Base-by-base conservation (phyloP, 2,797 vertebrate species). In the Manis pentadactyla region DNA sequence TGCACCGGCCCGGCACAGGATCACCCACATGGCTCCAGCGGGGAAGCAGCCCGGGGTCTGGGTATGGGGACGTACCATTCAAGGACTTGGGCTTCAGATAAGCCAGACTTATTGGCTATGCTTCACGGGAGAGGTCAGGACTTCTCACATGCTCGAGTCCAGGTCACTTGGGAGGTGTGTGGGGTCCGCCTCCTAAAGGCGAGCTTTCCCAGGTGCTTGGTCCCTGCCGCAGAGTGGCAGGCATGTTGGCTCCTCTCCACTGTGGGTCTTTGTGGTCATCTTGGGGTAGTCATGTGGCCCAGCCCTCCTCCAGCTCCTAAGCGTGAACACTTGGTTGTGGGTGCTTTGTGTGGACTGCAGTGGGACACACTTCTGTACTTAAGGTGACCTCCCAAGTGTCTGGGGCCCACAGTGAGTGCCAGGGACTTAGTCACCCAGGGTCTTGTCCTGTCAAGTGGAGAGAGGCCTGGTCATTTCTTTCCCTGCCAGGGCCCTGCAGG, bases 201-300 rank as follows among this genome's bases (percentile, higher is more conserved):
- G 46, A 46, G 46, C 46, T 11, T 46, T 9, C 46, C 46, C 10
- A 46, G 46, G 46, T 46, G 46, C 46, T 8, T 19, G 37, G 37
- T 39, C 37, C 37, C 37, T 39, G 37, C 37, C 4, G 37, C 37
- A 39, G 37, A 39, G 37, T 39, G 37, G 37, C 37, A 39, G 37
- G 37, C 5, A 5, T 5, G 37, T 39, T 39, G 39, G 82, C 39
- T 37, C 11, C 31, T 14, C 34, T 61, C 5, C 0, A 2, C 25
- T 0, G 2, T 11, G n/a, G 51, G 5, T 21, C 2, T 49, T 78
- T 14, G 1, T 13, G 3, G 66, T 27, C 1, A 7, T 13, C 27
- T n/a, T n/a, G 0, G 0, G 13, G 1, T 6, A 2, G 59, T 39
- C 37, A 25, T 19, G 15, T 0, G 0, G n/a, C 9, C 25, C 2